These are phyloP conservation scores for Hyperopisus bebe DNA, from an alignment of 2,113 vertebrate genomes.

Conservation along the genomic window DNA sequence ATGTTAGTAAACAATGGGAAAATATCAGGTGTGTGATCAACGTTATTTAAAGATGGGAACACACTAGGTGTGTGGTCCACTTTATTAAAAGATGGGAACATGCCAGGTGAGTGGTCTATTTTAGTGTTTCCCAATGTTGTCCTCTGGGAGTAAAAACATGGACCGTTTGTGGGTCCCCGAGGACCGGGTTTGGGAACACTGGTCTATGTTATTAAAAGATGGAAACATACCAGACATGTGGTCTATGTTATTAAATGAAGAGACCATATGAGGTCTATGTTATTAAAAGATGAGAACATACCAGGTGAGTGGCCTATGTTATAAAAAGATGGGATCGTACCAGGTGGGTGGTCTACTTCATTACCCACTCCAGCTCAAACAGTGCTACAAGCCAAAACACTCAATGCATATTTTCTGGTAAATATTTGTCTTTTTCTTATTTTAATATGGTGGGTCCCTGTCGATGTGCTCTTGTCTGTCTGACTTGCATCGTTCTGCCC, in stretches of 20 bases:
- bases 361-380: background rate
- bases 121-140: too few relatives aligned
- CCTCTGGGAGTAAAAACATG: too few relatives aligned
- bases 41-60: too few relatives aligned
- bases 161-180: too few relatives aligned
- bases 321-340: background rate
- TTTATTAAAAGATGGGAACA: too few relatives aligned
- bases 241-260: background rate
- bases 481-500: conserved; percentile 24
- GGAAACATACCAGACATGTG: background rate
- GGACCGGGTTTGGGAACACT: too few relatives aligned
- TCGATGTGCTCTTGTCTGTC: background rate
- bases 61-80: too few relatives aligned
- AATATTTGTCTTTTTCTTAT: background rate
- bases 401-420: background rate
- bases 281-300: background rate
- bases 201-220: background rate
- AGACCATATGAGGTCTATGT: conserved; percentile 20
- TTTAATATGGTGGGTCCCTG: background rate
- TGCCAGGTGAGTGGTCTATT: too few relatives aligned
- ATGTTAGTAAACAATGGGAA: too few relatives aligned
- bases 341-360: conserved; percentile 33
- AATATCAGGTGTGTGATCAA: too few relatives aligned
- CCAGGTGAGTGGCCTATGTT: conserved; percentile 32
- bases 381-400: background rate